Percentiles rank a stretch among this genome's conserved stretches.
These are phyloP conservation scores for Tetragnatha montana DNA, from an alignment of 2,888 invertebrate species.

Conservation along the genomic window DNA sequence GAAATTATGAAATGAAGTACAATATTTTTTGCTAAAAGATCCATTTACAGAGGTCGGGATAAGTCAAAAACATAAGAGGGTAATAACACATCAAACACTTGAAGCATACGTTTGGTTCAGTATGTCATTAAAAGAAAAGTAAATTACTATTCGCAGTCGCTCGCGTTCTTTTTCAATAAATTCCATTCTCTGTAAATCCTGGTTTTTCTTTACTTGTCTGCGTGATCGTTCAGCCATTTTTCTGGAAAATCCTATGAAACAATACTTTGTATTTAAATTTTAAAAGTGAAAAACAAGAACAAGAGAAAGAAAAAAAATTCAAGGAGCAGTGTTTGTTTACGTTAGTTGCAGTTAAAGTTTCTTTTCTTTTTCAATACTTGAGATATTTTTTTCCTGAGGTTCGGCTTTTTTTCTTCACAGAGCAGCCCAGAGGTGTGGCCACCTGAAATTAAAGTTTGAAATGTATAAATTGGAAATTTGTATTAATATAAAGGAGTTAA, in stretches of 20 bases:
- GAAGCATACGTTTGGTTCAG: not conserved
- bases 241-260: not conserved
- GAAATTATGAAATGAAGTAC: too few relatives aligned
- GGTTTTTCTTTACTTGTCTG: slow-evolving; percentile 73
- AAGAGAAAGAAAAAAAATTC: not conserved
- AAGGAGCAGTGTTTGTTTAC: not conserved
- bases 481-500: too few relatives aligned
- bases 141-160: slow-evolving; percentile 73
- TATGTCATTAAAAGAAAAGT: not conserved
- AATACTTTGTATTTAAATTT: slow-evolving; percentile 7
- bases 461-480: too few relatives aligned
- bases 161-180: slow-evolving; percentile 74
- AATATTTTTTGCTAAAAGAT: too few relatives aligned
- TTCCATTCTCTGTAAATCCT: slow-evolving; percentile 73
- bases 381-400: not conserved
- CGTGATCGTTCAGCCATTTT: slow-evolving; percentile 61
- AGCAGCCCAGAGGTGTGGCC: too few relatives aligned
- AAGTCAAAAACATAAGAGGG: too few relatives aligned
- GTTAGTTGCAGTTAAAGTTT: not conserved
- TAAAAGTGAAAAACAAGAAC: not conserved
- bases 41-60: too few relatives aligned
- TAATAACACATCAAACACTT: not conserved
- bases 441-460: too few relatives aligned
- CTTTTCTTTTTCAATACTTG: not conserved
- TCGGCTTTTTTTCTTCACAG: not conserved